Evolutionary conservation across 2,888 invertebrate species (phyloP).

Genomic region (Apodemia duryi): DNA sequence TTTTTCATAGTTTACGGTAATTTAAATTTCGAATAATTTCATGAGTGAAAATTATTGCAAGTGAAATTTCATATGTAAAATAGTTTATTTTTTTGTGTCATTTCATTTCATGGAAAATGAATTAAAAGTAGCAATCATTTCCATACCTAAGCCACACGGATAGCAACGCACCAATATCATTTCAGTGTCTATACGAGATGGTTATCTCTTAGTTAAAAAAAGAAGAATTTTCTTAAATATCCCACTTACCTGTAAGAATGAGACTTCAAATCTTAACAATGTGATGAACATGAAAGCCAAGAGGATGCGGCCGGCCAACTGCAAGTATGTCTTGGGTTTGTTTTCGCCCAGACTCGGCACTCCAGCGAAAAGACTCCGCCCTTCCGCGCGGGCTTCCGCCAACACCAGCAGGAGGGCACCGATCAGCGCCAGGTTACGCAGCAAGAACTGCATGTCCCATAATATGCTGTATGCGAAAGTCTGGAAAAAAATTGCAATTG

Average conservation of each 20-base stretch:
- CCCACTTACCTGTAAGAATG: conserved; percentile 86
- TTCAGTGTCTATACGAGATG: no score
- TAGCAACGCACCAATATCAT: no score
- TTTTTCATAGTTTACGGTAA: no score
- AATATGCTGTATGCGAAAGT: conserved; percentile 97
- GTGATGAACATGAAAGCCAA: conserved; percentile 99
- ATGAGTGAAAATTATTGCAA: no score
- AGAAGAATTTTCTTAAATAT: background rate
- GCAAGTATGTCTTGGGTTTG: conserved; percentile 97
- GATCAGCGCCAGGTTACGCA: conserved; percentile 96
- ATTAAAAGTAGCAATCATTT: no score
- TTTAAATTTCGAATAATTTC: no score
- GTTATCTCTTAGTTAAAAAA: no score
- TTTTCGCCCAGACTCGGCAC: conserved; percentile 95
- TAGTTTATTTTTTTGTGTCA: no score
- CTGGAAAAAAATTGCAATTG: conserved; percentile 67
- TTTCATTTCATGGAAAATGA: no score
- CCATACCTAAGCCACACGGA: no score
- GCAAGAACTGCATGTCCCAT: conserved; percentile 98
- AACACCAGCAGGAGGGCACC: conserved; percentile 97
- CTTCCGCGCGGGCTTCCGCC: conserved; percentile 97
- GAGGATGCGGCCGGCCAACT: conserved; percentile 95
- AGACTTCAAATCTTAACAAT: conserved; percentile 94
- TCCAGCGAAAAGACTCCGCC: conserved; percentile 97
- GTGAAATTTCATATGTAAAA: no score